Percentiles rank a stretch among this genome's conserved stretches.
phyloP scores from a whole-genome alignment of 2,797 vertebrate species.

The Hydrolagus colliei region DNA sequence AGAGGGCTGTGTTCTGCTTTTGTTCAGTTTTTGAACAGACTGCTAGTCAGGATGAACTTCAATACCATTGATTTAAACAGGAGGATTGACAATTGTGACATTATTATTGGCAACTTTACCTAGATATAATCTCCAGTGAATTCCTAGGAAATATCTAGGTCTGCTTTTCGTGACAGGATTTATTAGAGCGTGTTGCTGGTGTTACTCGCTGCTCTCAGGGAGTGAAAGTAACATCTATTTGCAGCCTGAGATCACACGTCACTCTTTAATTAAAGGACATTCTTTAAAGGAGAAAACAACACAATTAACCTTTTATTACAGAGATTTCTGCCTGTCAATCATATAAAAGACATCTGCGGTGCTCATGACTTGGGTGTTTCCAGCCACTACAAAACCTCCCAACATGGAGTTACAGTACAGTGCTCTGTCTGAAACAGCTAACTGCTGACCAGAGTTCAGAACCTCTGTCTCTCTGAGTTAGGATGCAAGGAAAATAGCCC shows the following conservation, averaged over 20 bases:
- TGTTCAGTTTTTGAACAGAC: no score
- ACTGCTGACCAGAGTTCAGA: not conserved
- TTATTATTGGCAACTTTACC: not conserved
- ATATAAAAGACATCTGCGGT: not conserved
- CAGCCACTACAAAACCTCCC: not conserved
- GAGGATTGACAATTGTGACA: not conserved
- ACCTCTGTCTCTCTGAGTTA: slow-evolving; percentile 26
- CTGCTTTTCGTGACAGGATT: not conserved
- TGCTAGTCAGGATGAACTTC: not conserved
- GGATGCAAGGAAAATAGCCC: slow-evolving; percentile 41
- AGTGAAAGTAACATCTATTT: no score
- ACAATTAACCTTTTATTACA: not conserved
- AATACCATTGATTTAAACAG: not conserved
- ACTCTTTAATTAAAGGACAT: not conserved
- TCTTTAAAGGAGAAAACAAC: not conserved
- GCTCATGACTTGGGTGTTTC: not conserved
- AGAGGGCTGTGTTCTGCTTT: no score
- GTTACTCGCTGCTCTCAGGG: no score
- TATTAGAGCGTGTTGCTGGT: not conserved
- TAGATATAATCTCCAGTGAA: not conserved
- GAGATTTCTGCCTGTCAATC: not conserved
- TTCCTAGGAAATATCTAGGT: not conserved
- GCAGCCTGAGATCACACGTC: not conserved
- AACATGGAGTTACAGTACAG: not conserved
- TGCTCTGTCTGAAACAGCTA: not conserved